Conservation (phyloP, 2,797 vertebrate species). For the Enteromius treurensis region DNA sequence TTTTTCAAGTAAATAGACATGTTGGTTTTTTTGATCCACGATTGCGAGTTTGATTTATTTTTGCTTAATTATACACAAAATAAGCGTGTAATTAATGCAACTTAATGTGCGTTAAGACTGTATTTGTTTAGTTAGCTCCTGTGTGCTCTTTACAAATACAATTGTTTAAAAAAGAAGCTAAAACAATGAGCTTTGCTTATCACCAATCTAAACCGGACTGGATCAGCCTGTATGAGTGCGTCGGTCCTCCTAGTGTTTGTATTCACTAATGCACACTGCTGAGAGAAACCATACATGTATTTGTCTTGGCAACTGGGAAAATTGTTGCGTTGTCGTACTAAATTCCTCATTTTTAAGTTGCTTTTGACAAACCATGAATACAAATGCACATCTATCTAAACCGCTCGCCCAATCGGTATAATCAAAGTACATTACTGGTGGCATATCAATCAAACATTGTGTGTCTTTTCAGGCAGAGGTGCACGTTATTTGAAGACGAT, state of each 20-base stretch:
- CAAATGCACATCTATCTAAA: not conserved
- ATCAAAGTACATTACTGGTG: not conserved
- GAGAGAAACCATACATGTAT: not conserved
- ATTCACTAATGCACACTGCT: not conserved
- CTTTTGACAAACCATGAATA: not conserved
- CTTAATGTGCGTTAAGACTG: not conserved
- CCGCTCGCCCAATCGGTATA: not conserved
- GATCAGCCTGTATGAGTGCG: not conserved
- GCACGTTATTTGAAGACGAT: conserved; percentile 82
- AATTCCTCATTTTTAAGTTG: not conserved
- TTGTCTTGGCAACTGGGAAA: not conserved
- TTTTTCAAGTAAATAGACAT: not conserved
- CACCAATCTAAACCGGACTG: not conserved
- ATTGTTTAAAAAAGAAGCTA: not conserved
- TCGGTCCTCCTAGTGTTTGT: not conserved
- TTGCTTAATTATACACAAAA: not conserved
- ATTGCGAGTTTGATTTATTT: not conserved
- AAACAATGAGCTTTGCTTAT: not conserved
- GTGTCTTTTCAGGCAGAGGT: conserved; percentile 66
- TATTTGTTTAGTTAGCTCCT: too few relatives aligned
- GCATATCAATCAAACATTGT: not conserved
- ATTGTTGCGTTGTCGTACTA: not conserved
- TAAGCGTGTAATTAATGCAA: not conserved
- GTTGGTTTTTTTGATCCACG: not conserved
- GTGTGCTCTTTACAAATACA: not conserved